Percentiles rank a stretch among this genome's conserved stretches.
Conservation (phyloP, 2,888 invertebrate genomes). For the Rhamnusium bicolor region DNA sequence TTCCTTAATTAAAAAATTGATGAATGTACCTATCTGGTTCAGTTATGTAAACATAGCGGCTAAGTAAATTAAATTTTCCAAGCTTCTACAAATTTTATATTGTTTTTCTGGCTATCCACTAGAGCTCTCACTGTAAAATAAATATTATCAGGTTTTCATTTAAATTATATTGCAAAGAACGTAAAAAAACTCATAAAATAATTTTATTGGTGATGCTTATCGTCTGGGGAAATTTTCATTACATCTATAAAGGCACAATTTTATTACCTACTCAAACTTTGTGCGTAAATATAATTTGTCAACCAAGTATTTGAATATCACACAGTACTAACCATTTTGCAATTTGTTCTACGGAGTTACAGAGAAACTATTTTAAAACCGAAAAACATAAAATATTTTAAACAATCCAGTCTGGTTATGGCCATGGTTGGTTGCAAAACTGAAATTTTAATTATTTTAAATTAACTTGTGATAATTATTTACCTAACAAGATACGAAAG, state of each 20-base stretch:
- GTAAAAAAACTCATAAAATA: conserved; percentile 1
- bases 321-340: neutral
- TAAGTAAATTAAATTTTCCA: neutral
- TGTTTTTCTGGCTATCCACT: neutral
- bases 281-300: conserved; percentile 17
- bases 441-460: too few relatives aligned
- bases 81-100: neutral
- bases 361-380: too few relatives aligned
- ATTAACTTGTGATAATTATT: too few relatives aligned
- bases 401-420: too few relatives aligned
- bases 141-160: conserved; percentile 20
- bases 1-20: neutral
- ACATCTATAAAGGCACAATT: conserved; percentile 6
- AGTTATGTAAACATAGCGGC: neutral
- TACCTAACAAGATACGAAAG: too few relatives aligned
- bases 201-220: conserved; percentile 19
- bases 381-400: too few relatives aligned
- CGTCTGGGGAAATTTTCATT: conserved; percentile 21
- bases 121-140: neutral
- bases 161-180: conserved; percentile 5
- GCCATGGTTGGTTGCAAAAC: too few relatives aligned
- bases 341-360: too few relatives aligned
- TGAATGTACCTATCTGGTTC: neutral
- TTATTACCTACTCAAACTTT: conserved; percentile 12
- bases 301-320: neutral